These are phyloP conservation scores for Conomelus anceps DNA, from an alignment of 2,888 invertebrate species.

Conservation along the genomic window DNA sequence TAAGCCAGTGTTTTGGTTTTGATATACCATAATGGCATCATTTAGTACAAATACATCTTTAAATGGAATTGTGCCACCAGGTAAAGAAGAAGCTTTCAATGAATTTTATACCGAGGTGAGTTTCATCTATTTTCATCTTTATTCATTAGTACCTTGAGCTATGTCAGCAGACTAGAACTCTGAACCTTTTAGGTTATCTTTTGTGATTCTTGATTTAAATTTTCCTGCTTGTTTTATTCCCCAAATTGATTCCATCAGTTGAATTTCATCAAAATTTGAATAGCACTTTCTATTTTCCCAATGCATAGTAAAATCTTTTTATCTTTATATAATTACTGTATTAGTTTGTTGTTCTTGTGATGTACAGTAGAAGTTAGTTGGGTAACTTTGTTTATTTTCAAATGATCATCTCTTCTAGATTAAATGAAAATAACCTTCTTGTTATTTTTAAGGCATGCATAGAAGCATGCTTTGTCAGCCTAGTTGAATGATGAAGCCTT, in stretches of 20 bases:
- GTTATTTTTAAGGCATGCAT: no score
- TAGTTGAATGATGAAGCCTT: not conserved
- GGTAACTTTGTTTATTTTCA: no score
- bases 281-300: no score
- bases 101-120: constrained; percentile 77
- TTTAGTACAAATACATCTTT: constrained; percentile 18
- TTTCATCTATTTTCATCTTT: not conserved
- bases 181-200: not conserved
- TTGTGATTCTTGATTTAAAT: not conserved
- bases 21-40: constrained; percentile 29
- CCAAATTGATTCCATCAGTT: not conserved
- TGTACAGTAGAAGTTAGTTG: no score
- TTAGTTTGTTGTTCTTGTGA: not conserved
- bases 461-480: not conserved
- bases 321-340: not conserved
- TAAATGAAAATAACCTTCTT: no score
- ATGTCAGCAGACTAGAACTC: no score
- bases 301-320: no score
- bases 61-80: constrained; percentile 37
- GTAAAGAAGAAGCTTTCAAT: constrained; percentile 65
- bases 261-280: not conserved
- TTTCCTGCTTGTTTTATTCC: not conserved
- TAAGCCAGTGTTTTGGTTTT: not conserved
- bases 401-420: no score
- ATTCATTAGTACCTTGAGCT: no score